phyloP scores from a whole-genome alignment of 2,113 vertebrate genomes.

The Amphilophus citrinellus region DNA sequence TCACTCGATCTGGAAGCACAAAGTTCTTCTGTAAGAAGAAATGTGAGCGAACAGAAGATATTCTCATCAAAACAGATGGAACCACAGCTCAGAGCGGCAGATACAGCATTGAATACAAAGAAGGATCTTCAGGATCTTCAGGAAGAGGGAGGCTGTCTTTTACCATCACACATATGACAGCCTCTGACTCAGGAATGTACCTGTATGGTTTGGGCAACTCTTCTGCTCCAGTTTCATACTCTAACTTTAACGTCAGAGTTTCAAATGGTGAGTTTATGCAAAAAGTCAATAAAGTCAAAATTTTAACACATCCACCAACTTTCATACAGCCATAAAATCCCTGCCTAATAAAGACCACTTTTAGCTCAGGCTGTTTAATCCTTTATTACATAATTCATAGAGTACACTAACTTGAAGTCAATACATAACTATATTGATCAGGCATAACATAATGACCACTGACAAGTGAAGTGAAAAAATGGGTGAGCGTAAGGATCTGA shows the following conservation, averaged over 20 bases:
- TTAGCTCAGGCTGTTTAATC: not conserved
- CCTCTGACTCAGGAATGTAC: slow-evolving; percentile 2
- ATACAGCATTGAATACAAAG: not conserved
- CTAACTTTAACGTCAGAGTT: fast-evolving
- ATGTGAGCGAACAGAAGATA: not conserved
- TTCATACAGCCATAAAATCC: not conserved
- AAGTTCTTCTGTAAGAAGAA: not conserved
- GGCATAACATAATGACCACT: too few relatives aligned
- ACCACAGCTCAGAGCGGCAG: not conserved
- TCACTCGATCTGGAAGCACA: not conserved
- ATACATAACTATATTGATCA: too few relatives aligned
- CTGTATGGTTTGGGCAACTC: not conserved
- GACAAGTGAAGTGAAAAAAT: too few relatives aligned
- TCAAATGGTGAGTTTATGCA: not conserved
- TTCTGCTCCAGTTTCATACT: not conserved
- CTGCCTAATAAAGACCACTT: not conserved
- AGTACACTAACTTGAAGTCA: too few relatives aligned
- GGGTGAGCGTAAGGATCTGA: too few relatives aligned
- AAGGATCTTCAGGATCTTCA: not conserved
- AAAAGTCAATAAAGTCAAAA: fast-evolving
- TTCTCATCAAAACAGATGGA: not conserved
- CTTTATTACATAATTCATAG: not conserved
- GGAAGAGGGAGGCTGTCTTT: not conserved
- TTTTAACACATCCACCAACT: not conserved
- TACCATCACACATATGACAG: not conserved